Evolutionary conservation across 2,888 invertebrate species (phyloP).

Genomic region (Xanthia icteritia): DNA sequence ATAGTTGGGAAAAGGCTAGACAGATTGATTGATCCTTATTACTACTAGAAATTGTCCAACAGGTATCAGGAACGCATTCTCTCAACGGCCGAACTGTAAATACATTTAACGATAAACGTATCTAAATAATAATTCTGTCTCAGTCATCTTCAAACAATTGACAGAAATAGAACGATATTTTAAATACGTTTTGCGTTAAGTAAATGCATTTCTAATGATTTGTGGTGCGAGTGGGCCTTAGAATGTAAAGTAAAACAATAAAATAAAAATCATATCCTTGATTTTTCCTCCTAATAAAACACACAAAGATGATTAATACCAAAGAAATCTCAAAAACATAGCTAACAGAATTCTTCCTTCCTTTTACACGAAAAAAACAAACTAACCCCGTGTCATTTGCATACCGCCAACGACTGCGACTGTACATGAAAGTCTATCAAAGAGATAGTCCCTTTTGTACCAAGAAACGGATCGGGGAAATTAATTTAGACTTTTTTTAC

Average conservation of each 20-base stretch:
- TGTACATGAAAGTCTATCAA: slow-evolving; percentile 82
- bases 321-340: slow-evolving; percentile 23
- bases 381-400: slow-evolving; percentile 60
- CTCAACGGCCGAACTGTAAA: too few relatives aligned
- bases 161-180: background rate
- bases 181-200: background rate
- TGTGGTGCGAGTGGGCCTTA: background rate
- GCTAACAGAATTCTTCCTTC: slow-evolving; percentile 43
- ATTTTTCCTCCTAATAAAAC: slow-evolving; percentile 8
- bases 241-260: background rate
- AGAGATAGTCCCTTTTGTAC: slow-evolving; percentile 83
- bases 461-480: slow-evolving; percentile 83
- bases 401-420: slow-evolving; percentile 64
- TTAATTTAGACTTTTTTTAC: slow-evolving; percentile 84
- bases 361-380: slow-evolving; percentile 42
- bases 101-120: background rate
- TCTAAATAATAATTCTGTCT: background rate
- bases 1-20: too few relatives aligned
- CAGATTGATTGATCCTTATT: too few relatives aligned
- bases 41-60: too few relatives aligned
- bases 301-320: slow-evolving; percentile 23
- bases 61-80: too few relatives aligned
- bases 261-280: background rate
- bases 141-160: background rate
- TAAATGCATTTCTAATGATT: background rate